Evolutionary conservation across 2,888 invertebrate species (phyloP).

Genomic region (Hanleya hanleyi): DNA sequence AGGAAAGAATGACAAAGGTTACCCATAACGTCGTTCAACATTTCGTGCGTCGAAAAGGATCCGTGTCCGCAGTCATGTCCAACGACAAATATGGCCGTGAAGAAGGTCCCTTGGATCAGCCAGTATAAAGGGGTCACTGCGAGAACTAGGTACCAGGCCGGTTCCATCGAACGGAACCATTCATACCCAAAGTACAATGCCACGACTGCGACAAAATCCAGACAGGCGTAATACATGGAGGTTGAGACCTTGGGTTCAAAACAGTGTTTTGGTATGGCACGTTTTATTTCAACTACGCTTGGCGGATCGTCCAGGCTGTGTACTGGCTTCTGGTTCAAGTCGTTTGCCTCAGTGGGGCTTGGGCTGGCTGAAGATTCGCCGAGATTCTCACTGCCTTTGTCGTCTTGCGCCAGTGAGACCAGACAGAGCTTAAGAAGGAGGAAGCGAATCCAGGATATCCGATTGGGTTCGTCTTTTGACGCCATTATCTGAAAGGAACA

Average conservation of each 20-base stretch:
- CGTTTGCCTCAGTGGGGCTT: too few species aligned
- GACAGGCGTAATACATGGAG: slow-evolving; percentile 62
- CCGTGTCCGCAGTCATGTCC: slow-evolving; percentile 70
- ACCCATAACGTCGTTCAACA: slow-evolving; percentile 63
- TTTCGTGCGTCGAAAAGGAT: slow-evolving; percentile 58
- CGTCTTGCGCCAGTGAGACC: too few species aligned
- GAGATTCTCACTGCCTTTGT: too few species aligned
- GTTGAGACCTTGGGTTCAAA: slow-evolving; percentile 54
- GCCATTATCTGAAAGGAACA: too few species aligned
- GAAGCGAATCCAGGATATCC: too few species aligned
- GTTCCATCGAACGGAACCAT: slow-evolving; percentile 20
- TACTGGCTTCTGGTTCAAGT: too few species aligned
- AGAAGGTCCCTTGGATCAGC: slow-evolving; percentile 65
- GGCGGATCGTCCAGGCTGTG: slow-evolving; percentile 56
- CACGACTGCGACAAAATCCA: slow-evolving; percentile 51
- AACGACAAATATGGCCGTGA: slow-evolving; percentile 64
- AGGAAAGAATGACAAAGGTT: slow-evolving; percentile 60
- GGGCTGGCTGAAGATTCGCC: too few species aligned
- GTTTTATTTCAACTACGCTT: slow-evolving; percentile 62
- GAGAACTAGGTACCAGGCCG: slow-evolving; percentile 15
- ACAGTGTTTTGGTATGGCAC: slow-evolving; percentile 56
- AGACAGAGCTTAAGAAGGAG: too few species aligned
- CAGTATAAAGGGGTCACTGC: slow-evolving; percentile 55
- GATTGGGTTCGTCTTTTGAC: too few species aligned
- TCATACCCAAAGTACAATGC: slow-evolving; percentile 35